These are phyloP conservation scores for Ganaspis brasiliensis DNA, from an alignment of 2,888 invertebrate genomes.

Conservation along the genomic window DNA sequence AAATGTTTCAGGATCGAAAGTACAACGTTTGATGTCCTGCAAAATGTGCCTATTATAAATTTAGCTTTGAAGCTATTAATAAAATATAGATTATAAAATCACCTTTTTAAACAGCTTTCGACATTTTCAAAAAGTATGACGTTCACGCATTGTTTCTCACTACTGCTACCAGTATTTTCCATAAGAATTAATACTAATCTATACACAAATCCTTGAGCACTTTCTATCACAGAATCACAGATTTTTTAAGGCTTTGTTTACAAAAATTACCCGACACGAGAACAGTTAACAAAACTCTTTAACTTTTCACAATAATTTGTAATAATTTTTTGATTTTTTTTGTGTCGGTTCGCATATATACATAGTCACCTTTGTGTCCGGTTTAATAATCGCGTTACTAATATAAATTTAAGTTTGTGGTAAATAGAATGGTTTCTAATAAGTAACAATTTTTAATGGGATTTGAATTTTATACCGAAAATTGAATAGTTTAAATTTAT, in stretches of 20 bases:
- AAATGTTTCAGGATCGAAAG: conserved; percentile 22
- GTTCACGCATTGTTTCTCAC: conserved; percentile 19
- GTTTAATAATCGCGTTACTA: too few species aligned
- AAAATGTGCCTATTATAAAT: background rate
- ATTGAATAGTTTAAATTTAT: background rate
- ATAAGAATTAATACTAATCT: conserved; percentile 16
- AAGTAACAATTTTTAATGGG: too few species aligned
- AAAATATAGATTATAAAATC: background rate
- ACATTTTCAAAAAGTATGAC: conserved; percentile 8
- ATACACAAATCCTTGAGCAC: conserved; percentile 18
- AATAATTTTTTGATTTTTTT: too few species aligned
- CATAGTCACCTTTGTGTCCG: too few species aligned
- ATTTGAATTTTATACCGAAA: too few species aligned
- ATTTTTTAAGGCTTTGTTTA: background rate
- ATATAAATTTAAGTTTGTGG: too few species aligned
- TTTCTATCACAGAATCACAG: conserved; percentile 20
- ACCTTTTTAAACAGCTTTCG: conserved; percentile 11
- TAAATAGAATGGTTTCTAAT: too few species aligned
- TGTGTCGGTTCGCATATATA: too few species aligned
- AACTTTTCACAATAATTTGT: too few species aligned
- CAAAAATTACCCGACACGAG: background rate
- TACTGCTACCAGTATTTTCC: conserved; percentile 13
- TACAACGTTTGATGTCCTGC: background rate
- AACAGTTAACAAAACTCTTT: too few species aligned
- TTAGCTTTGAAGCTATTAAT: background rate